These are phyloP conservation scores for Solea solea DNA, from an alignment of 2,113 vertebrate genomes.

Conservation along the genomic window DNA sequence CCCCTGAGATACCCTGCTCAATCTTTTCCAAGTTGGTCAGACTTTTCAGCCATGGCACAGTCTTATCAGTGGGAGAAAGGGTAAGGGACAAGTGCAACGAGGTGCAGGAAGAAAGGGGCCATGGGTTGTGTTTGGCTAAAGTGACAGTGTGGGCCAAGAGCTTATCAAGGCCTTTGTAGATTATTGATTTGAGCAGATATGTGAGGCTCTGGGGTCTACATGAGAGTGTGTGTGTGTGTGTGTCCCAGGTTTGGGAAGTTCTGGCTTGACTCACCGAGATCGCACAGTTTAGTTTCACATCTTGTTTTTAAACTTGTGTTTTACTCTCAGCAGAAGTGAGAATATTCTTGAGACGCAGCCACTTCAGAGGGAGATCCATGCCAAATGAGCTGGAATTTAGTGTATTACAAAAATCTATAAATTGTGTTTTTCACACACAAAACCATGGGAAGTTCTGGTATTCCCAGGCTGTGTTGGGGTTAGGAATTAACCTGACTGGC, in stretches of 20 bases:
- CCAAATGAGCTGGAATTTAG: background rate
- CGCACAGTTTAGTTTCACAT: slow-evolving; percentile 20
- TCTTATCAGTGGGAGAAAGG: slow-evolving; percentile 58
- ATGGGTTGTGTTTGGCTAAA: slow-evolving; percentile 79
- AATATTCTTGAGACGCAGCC: slow-evolving; percentile 7
- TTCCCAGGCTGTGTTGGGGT: slow-evolving; percentile 71
- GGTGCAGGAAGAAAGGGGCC: slow-evolving; percentile 71
- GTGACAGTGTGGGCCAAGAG: slow-evolving; percentile 75
- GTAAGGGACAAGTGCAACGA: slow-evolving; percentile 37
- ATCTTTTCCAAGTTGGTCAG: slow-evolving; percentile 26
- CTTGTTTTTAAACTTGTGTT: background rate
- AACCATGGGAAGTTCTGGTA: slow-evolving; percentile 66
- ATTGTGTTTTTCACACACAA: background rate
- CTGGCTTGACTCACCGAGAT: slow-evolving; percentile 63
- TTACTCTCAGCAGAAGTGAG: slow-evolving; percentile 24
- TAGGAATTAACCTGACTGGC: slow-evolving; percentile 77
- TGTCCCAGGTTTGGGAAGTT: slow-evolving; percentile 50
- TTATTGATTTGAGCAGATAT: slow-evolving; percentile 77
- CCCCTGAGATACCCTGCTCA: background rate
- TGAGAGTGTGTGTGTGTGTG: slow-evolving; percentile 42
- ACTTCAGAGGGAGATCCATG: background rate
- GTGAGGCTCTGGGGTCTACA: slow-evolving; percentile 46
- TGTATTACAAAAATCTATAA: slow-evolving; percentile 25
- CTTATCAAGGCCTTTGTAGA: slow-evolving; percentile 81
- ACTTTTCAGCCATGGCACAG: slow-evolving; percentile 52